These are phyloP conservation scores for Buphagus erythrorhynchus DNA, from an alignment of 2,797 vertebrate species.

Conservation along the genomic window DNA sequence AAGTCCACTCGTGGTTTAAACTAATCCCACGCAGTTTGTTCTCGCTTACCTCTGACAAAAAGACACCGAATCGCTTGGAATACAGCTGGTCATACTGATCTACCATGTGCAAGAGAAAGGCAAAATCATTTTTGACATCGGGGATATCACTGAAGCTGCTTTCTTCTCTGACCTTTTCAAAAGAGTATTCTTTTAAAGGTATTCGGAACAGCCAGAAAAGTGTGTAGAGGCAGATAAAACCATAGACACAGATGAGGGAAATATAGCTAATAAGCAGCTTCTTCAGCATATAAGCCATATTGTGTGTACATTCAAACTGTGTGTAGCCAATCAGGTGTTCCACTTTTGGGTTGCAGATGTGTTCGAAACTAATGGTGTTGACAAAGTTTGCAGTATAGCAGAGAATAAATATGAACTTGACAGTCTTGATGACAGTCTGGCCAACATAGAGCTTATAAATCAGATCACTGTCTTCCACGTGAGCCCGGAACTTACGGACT, in stretches of 20 bases:
- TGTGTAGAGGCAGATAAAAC: constrained; percentile 94
- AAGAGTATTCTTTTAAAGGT: constrained; percentile 97
- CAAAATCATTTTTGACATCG: constrained; percentile 98
- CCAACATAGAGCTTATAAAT: constrained; percentile 97
- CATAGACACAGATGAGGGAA: constrained; percentile 93
- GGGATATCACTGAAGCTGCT: constrained; percentile 99
- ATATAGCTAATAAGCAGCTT: constrained; percentile 97
- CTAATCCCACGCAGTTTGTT: constrained; percentile 97
- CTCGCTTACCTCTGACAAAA: constrained; percentile 97
- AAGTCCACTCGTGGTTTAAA: constrained; percentile 97
- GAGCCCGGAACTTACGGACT: constrained; percentile 94
- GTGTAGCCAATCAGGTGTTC: constrained; percentile 95
- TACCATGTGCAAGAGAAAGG: constrained; percentile 98
- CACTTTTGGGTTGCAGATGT: constrained; percentile 89
- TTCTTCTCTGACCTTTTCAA: constrained; percentile 97
- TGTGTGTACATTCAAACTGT: constrained; percentile 94
- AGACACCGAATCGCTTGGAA: constrained; percentile 96
- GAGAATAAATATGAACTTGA: constrained; percentile 96
- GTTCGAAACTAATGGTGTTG: constrained; percentile 92
- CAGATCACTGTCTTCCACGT: constrained; percentile 96
- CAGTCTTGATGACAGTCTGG: constrained; percentile 96
- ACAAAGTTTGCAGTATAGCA: constrained; percentile 97
- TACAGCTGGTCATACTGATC: constrained; percentile 98
- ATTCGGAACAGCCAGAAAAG: constrained; percentile 97
- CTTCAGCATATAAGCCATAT: constrained; percentile 98